phyloP scores from a whole-genome alignment of 2,888 invertebrate species.

The Meliscaeva auricollis region DNA sequence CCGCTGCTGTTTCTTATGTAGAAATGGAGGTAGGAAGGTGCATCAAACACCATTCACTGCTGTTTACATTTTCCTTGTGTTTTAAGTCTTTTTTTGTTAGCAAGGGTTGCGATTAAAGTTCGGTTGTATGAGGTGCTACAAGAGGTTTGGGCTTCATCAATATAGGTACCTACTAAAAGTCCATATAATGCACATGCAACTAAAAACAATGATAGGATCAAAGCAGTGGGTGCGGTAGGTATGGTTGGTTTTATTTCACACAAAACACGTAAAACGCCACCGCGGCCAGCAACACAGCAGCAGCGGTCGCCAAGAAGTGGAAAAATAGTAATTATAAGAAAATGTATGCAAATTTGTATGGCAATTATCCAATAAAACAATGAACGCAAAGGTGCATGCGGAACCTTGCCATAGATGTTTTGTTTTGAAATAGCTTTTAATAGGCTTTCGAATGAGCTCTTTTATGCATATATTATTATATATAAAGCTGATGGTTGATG shows the following conservation, averaged over 20 bases:
- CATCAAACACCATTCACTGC: slow-evolving; percentile 40
- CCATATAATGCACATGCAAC: slow-evolving; percentile 48
- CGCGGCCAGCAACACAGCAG: too few relatives aligned
- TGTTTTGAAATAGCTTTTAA: slow-evolving; percentile 6
- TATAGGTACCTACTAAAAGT: slow-evolving; percentile 24
- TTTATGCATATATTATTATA: background rate
- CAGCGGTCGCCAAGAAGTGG: background rate
- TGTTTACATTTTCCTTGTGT: slow-evolving; percentile 61
- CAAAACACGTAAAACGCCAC: background rate
- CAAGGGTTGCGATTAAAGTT: slow-evolving; percentile 70
- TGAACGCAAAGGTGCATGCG: slow-evolving; percentile 30
- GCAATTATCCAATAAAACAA: slow-evolving; percentile 61
- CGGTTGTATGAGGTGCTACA: slow-evolving; percentile 51
- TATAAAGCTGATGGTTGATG: background rate
- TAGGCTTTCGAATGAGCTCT: slow-evolving; percentile 6
- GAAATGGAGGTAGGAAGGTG: slow-evolving; percentile 1
- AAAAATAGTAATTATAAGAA: slow-evolving; percentile 56
- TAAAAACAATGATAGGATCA: slow-evolving; percentile 42
- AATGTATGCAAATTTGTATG: slow-evolving; percentile 64
- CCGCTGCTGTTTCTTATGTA: slow-evolving; percentile 42
- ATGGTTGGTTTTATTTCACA: background rate
- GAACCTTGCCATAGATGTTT: slow-evolving; percentile 21
- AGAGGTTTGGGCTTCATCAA: slow-evolving; percentile 57
- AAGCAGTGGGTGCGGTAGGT: background rate
- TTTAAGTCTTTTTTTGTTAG: slow-evolving; percentile 4